These are phyloP conservation scores for Euspilapteryx auroguttella DNA, from an alignment of 2,888 invertebrate genomes.

Conservation along the genomic window DNA sequence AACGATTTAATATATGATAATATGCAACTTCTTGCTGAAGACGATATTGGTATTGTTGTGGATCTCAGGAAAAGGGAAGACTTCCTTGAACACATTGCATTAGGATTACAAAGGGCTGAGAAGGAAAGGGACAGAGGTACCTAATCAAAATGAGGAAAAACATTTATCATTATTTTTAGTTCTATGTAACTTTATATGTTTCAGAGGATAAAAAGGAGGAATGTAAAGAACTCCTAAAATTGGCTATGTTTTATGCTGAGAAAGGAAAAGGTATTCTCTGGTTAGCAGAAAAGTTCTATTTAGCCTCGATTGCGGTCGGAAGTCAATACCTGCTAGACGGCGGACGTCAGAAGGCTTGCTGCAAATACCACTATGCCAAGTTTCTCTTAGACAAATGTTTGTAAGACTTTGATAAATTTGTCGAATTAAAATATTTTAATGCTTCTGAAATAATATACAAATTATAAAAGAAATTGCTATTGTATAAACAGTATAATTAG, in stretches of 20 bases:
- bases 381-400: conserved; percentile 58
- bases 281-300: conserved; percentile 58
- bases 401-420: too few relatives aligned
- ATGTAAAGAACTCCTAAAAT: conserved; percentile 30
- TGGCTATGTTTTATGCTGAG: conserved; percentile 38
- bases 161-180: background rate
- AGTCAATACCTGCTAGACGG: conserved; percentile 40
- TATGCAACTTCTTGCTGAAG: conserved; percentile 37
- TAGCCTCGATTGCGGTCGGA: conserved; percentile 42
- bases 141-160: background rate
- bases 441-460: too few relatives aligned
- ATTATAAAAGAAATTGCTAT: too few relatives aligned
- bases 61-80: conserved; percentile 30
- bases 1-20: conserved; percentile 59
- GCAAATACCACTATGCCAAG: conserved; percentile 53
- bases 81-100: conserved; percentile 30
- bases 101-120: conserved; percentile 31
- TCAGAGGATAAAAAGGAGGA: conserved; percentile 36
- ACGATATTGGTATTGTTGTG: conserved; percentile 53
- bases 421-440: too few relatives aligned
- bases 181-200: conserved; percentile 6
- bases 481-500: conserved; percentile 17
- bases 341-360: conserved; percentile 45
- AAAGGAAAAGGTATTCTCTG: conserved; percentile 53
- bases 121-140: conserved; percentile 30